Conservation (phyloP, 2,888 invertebrate genomes). For the Trichopoda pennipes region DNA sequence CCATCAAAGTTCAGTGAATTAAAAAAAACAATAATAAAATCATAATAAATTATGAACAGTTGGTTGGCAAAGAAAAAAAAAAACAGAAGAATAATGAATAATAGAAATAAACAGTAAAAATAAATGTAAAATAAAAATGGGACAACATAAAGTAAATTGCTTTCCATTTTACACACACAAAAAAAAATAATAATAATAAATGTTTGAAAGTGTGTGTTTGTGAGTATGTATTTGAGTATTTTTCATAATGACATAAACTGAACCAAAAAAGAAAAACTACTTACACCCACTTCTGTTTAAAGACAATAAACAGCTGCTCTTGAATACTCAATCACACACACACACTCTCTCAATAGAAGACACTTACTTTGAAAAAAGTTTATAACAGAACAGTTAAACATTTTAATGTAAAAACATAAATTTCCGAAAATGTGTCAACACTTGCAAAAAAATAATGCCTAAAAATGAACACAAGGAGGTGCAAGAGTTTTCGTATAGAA, state of each 20-base stretch:
- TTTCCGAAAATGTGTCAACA: background rate
- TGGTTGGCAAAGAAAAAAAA: background rate
- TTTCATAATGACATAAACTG: constrained; percentile 45
- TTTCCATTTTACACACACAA: constrained; percentile 43
- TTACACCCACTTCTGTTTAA: constrained; percentile 41
- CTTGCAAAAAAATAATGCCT: background rate
- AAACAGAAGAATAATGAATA: too few relatives aligned
- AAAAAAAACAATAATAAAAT: constrained; percentile 5
- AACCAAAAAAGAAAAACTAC: constrained; percentile 32
- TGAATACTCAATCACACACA: constrained; percentile 25
- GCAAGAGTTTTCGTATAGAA: background rate
- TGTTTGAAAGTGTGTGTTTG: background rate
- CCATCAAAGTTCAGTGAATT: constrained; percentile 68
- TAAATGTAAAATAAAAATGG: background rate
- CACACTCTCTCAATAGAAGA: constrained; percentile 3
- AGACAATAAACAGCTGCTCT: constrained; percentile 49
- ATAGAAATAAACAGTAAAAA: constrained; percentile 17
- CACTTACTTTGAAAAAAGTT: background rate
- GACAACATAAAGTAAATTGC: constrained; percentile 45
- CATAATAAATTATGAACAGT: too few relatives aligned
- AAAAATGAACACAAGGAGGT: too few relatives aligned
- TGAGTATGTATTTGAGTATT: background rate
- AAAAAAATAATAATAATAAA: too few relatives aligned
- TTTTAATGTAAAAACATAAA: constrained; percentile 21
- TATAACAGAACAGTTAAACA: constrained; percentile 35